phyloP scores from a whole-genome alignment of 1,140 invertebrate species.

The Zaprionus gabonicus region DNA sequence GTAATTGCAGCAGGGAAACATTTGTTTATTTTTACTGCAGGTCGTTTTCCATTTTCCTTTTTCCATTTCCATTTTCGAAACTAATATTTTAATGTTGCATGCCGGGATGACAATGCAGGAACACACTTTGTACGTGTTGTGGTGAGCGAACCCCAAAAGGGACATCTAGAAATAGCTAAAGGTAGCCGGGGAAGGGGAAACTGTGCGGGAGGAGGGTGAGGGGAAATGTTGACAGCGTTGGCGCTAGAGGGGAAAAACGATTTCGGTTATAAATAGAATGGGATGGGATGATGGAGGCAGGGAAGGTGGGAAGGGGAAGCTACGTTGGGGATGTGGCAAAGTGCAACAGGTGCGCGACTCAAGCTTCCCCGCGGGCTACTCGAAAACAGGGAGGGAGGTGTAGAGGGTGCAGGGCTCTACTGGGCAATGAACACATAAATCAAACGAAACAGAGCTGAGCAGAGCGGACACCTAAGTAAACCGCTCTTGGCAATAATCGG shows the following conservation, averaged over 20 bases:
- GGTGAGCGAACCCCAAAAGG: background rate
- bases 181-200: background rate
- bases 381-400: background rate
- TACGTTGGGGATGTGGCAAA: slow-evolving; percentile 1
- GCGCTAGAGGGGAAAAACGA: slow-evolving; percentile 1
- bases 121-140: slow-evolving; percentile 22
- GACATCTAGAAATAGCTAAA: slow-evolving; percentile 20
- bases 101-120: slow-evolving; percentile 39
- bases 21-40: slow-evolving; percentile 55
- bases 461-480: slow-evolving; percentile 3
- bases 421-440: slow-evolving; percentile 32
- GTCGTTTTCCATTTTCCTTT: slow-evolving; percentile 14
- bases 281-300: background rate
- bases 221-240: slow-evolving; percentile 10
- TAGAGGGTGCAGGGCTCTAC: background rate
- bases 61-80: slow-evolving; percentile 30
- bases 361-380: background rate
- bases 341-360: slow-evolving; percentile 52
- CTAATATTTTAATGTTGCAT: slow-evolving; percentile 64
- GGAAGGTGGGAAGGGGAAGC: too few species aligned
- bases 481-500: slow-evolving; percentile 17
- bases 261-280: slow-evolving; percentile 24
- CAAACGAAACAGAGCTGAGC: background rate
- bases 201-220: background rate
- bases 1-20: slow-evolving; percentile 47